These are phyloP conservation scores for Erythrocercus mccallii DNA, from an alignment of 2,113 vertebrate genomes.

Conservation along the genomic window DNA sequence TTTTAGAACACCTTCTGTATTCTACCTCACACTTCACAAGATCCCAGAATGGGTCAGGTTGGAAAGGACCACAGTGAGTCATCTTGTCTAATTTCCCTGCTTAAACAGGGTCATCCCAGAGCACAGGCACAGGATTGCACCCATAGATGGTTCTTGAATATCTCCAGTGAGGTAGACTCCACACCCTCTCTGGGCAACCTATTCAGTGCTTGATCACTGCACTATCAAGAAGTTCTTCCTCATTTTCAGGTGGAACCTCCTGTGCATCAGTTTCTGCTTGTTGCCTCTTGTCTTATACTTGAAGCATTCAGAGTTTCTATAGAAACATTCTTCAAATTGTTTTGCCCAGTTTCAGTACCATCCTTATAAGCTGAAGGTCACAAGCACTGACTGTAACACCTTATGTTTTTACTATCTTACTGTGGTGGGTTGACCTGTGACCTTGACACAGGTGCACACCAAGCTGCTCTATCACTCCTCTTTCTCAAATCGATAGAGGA, in stretches of 20 bases:
- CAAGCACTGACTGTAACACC: not conserved
- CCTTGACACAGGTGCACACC: not conserved
- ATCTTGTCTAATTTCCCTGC: not conserved
- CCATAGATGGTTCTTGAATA: not conserved
- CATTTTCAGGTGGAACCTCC: not conserved
- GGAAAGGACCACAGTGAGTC: not conserved
- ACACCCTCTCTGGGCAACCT: not conserved
- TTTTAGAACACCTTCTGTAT: not conserved
- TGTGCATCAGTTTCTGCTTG: not conserved
- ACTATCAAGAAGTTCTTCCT: not conserved
- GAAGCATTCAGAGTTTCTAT: not conserved
- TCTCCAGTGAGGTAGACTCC: not conserved
- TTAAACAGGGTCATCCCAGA: not conserved
- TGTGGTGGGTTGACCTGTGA: not conserved
- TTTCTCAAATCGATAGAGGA: not conserved
- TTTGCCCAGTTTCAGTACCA: not conserved
- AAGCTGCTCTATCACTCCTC: not conserved
- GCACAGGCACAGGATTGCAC: not conserved
- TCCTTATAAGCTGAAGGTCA: not conserved
- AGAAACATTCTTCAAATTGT: not conserved
- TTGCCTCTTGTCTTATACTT: not conserved
- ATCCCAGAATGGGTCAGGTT: not conserved
- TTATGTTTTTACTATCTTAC: too few relatives aligned
- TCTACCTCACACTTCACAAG: not conserved
- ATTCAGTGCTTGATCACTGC: not conserved